Evolutionary conservation across 2,888 invertebrate species (phyloP), one percentile per base, ranked within the genome.

Genomic region (Caenorhabditis panamensis): DNA sequence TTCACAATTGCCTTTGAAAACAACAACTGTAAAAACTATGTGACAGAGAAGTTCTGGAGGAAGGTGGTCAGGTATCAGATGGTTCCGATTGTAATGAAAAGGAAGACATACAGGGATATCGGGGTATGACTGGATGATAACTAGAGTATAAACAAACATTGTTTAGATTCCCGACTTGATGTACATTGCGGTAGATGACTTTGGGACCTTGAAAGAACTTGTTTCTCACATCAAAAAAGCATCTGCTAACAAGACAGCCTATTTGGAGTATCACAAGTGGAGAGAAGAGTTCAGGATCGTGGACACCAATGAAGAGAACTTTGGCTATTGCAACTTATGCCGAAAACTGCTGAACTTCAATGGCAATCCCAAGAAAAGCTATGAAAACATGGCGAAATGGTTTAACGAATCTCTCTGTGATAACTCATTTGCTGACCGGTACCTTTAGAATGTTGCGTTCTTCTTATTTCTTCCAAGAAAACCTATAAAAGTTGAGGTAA

Each of bases 11-110:
- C 86, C 0, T 82, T 86, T 20, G 87, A 87, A 47, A 86, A 87
- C 64, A 68, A 64, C 22, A 79, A 85, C 53, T 86, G 86, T 68
- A 61, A 72, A 24, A 84, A 86, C 41, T 86, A 87, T 44, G 86
- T 86, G 49, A 86, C 86, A 0, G 86, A 86, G 54, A 86, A 86
- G 61, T 86, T 86, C 59, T 86, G 80, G 69, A 68, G 75, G 9
- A 68, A 82, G 5, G 53, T 84, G n/a, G 44, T 22, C 2, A 41
- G 44, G n/a, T 58, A 80, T 9, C 63, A 58, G 31, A 66, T 72
- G 9, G 83, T 85, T 16, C 84, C 84, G 11, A 75, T 85, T 47
- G 82, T 85, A 13, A 26, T 82, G 28, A 18, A 54, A 18, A 69
- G 84, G 31, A 76, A 76, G 16, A 68, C 53, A 28, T 85, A 85